phyloP scores from a whole-genome alignment of 2,888 invertebrate genomes.

The Steinernema scapterisci region DNA sequence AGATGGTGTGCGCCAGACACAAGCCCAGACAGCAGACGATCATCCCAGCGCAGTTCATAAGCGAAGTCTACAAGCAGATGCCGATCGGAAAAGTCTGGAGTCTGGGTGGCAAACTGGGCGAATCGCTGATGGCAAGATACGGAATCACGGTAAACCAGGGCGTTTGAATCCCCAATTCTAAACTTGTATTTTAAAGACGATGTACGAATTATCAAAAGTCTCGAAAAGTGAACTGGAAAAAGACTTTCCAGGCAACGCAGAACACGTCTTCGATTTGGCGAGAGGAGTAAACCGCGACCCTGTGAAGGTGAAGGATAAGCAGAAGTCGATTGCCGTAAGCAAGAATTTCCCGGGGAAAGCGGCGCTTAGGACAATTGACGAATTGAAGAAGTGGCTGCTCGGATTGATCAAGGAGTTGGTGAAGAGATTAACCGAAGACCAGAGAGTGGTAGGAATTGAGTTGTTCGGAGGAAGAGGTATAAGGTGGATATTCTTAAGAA shows the following conservation, averaged over 20 bases:
- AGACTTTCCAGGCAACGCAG: constrained; percentile 49
- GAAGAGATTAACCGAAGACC: constrained; percentile 5
- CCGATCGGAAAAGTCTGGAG: constrained; percentile 84
- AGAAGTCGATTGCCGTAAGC: constrained; percentile 70
- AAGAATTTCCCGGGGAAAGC: constrained; percentile 87
- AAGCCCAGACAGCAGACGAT: constrained; percentile 79
- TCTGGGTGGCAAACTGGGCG: constrained; percentile 91
- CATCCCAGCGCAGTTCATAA: constrained; percentile 77
- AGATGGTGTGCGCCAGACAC: constrained; percentile 85
- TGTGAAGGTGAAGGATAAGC: constrained; percentile 72
- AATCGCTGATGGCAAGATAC: constrained; percentile 77
- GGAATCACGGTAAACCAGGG: constrained; percentile 74
- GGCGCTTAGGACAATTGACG: constrained; percentile 73
- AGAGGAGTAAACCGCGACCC: constrained; percentile 75
- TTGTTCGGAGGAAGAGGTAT: background rate
- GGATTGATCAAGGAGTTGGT: constrained; percentile 25
- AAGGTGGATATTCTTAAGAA: background rate
- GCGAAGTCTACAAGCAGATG: constrained; percentile 75
- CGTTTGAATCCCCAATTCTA: constrained; percentile 74
- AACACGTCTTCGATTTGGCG: constrained; percentile 47
- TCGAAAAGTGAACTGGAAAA: constrained; percentile 33
- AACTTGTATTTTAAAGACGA: constrained; percentile 71
- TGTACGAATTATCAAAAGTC: constrained; percentile 80
- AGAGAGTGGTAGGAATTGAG: background rate
- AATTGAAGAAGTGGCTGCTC: constrained; percentile 17